phyloP scores from a whole-genome alignment of 1,140 invertebrate genomes.

The Himalopsyche phryganea region DNA sequence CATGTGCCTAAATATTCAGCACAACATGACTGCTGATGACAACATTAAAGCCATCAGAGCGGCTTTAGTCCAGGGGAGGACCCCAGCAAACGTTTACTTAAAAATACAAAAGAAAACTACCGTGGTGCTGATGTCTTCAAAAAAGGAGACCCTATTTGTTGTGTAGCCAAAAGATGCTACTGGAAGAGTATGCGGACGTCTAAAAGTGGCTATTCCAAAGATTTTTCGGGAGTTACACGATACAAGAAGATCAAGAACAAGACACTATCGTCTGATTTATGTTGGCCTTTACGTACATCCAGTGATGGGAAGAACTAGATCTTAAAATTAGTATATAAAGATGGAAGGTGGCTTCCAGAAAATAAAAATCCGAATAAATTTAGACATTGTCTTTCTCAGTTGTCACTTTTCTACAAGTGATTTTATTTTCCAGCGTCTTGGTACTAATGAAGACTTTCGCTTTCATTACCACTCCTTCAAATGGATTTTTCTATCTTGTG shows the following conservation, averaged over 20 bases:
- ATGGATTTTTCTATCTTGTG: too few species aligned
- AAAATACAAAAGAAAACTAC: not conserved
- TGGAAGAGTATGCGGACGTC: constrained; percentile 2
- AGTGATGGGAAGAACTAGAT: too few species aligned
- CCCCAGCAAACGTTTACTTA: not conserved
- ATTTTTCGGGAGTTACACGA: not conserved
- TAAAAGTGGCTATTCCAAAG: too few species aligned
- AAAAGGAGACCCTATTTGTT: not conserved
- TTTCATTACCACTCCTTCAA: too few species aligned
- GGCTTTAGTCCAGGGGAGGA: constrained; percentile 4
- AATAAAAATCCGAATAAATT: too few species aligned
- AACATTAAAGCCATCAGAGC: constrained; percentile 3
- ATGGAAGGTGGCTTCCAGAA: too few species aligned
- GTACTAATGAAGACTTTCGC: too few species aligned
- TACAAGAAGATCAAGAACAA: not conserved
- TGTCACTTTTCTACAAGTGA: too few species aligned
- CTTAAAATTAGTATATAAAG: constrained; percentile 39
- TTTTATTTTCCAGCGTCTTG: too few species aligned
- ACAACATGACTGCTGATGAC: not conserved
- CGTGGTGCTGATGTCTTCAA: not conserved
- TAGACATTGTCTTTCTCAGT: too few species aligned
- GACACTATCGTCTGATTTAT: not conserved
- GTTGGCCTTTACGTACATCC: not conserved
- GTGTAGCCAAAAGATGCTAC: not conserved
- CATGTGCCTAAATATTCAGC: too few species aligned